A percentile compares a stretch with the other conserved stretches of the same genome.
Evolutionary conservation across 2,797 vertebrate species (phyloP).

Genomic region (Pseudochromis fuscus): DNA sequence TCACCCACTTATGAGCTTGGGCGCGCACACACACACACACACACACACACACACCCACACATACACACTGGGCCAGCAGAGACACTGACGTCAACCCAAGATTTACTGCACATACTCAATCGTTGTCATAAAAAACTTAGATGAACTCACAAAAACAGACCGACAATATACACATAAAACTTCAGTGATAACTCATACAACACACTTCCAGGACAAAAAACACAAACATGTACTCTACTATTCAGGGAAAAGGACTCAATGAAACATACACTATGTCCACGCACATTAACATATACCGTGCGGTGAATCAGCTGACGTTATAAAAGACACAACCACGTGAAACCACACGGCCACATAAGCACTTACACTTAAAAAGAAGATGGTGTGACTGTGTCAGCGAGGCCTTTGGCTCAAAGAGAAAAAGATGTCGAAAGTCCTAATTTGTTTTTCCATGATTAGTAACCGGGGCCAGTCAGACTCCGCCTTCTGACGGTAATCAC

Average conservation of each 20-base stretch:
- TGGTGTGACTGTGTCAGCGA: conserved; percentile 25
- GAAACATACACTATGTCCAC: neutral
- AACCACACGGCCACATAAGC: neutral
- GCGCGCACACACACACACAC: neutral
- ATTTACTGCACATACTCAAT: conserved; percentile 32
- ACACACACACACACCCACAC: neutral
- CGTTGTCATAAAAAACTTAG: conserved; percentile 35
- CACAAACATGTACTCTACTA: too few relatives aligned
- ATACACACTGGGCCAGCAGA: neutral
- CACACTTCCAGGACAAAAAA: neutral
- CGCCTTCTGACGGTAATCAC: neutral
- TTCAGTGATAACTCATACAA: neutral
- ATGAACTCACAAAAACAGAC: neutral
- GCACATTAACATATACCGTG: neutral
- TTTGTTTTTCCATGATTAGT: too few relatives aligned
- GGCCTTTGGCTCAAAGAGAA: neutral
- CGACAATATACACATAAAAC: conserved; percentile 12
- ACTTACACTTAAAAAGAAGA: conserved; percentile 13
- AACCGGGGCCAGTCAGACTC: too few relatives aligned
- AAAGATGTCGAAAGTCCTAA: too few relatives aligned
- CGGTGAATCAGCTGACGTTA: conserved; percentile 24
- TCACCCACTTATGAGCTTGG: conserved; percentile 35
- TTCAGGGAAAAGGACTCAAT: too few relatives aligned
- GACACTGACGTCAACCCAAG: conserved; percentile 34
- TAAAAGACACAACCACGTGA: neutral